A percentile compares a stretch with the other conserved stretches of the same genome.
phyloP scores from a whole-genome alignment of 2,113 vertebrate species.

The Caloenas nicobarica region DNA sequence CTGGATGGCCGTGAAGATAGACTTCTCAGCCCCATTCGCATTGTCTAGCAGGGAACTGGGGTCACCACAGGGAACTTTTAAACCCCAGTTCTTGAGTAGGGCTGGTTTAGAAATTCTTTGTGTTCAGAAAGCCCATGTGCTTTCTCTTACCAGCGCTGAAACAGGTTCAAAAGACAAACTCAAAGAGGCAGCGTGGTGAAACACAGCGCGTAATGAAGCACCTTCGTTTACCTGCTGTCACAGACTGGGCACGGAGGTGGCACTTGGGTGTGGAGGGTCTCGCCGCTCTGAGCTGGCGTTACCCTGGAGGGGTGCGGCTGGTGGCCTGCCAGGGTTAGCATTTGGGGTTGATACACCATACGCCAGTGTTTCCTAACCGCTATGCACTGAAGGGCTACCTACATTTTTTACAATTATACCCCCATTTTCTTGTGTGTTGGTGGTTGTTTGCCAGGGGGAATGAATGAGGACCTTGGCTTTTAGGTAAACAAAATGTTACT shows the following conservation, averaged over 20 bases:
- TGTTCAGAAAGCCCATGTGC: not conserved
- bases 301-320: not conserved
- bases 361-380: not conserved
- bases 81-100: not conserved
- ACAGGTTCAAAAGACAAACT: not conserved
- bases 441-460: not conserved
- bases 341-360: too few relatives aligned
- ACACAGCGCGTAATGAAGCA: not conserved
- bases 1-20: not conserved
- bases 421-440: not conserved
- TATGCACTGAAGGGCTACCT: not conserved
- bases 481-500: slow-evolving; percentile 16
- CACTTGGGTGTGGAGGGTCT: too few relatives aligned
- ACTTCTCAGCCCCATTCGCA: rapidly evolving
- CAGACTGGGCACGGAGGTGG: rapidly evolving
- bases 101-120: not conserved
- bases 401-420: not conserved
- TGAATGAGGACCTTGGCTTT: not conserved
- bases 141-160: not conserved
- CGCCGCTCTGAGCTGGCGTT: not conserved
- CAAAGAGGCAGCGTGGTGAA: not conserved
- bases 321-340: not conserved
- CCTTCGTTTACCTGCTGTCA: not conserved
- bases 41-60: not conserved
- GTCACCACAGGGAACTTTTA: rapidly evolving